Evolutionary conservation across 35 echinoderm and acorn worm species (phyloP).

Genomic region (Lytechinus pictus): DNA sequence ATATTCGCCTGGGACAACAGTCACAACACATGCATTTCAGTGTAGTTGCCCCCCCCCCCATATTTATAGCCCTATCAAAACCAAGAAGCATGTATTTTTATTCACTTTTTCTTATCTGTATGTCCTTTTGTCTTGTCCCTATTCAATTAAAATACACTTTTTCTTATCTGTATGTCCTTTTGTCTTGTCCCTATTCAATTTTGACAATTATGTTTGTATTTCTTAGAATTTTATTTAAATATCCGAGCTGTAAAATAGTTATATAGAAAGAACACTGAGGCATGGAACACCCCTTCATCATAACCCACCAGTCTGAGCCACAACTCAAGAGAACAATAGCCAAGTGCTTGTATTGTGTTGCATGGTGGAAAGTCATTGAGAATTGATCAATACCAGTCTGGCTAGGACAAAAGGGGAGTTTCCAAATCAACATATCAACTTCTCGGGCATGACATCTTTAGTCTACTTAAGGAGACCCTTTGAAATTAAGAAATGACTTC

Average conservation of each 20-base stretch:
- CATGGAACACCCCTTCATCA: background rate
- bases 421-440: slow-evolving; percentile 2
- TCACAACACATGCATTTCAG: too few species aligned
- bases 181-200: too few species aligned
- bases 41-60: too few species aligned
- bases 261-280: background rate
- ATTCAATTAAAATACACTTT: too few species aligned
- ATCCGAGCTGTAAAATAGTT: background rate
- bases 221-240: background rate
- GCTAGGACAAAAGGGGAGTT: background rate
- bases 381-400: background rate
- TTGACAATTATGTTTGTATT: background rate
- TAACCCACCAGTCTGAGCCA: background rate
- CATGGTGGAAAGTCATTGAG: background rate
- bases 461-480: background rate
- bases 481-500: background rate
- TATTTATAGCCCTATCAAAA: too few species aligned
- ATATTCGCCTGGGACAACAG: too few species aligned
- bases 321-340: background rate
- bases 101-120: too few species aligned
- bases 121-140: too few species aligned
- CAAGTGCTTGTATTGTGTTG: background rate
- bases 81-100: too few species aligned
- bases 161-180: too few species aligned
- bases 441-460: background rate